Evolutionary conservation across 2,888 invertebrate genomes (phyloP), one percentile per base, ranked within the genome.

Genomic region (Xiphydria camelus): DNA sequence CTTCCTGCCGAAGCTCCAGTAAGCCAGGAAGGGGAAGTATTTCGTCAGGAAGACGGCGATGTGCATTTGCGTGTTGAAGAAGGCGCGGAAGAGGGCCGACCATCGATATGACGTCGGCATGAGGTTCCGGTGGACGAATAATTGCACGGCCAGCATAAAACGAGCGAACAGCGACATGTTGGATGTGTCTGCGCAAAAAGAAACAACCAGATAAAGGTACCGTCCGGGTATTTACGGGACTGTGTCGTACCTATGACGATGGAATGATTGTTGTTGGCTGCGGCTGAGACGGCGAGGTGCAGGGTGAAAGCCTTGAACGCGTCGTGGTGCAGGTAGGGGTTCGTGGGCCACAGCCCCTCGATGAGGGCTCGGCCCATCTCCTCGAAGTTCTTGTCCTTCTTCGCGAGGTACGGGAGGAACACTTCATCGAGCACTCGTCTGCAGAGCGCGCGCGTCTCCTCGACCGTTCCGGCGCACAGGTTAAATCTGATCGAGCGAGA

Each of bases 11-110:
- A 82, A 88, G 25, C 76, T 79, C 61, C 81, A 81, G 70, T 85
- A 84, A 0, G 87, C 87, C 31, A 89, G 59, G 55, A 84, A 84
- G 0, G 91, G 90, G 61, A 83, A 84, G 41, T 84, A 80, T 54
- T 82, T 82, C 70, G 86, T 83, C 0, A 89, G 64, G 52, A 82
- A 80, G 12, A 88, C 66, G 14, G 81, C 77, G 1, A 84, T 61
- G 61, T 78, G 76, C 65, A 85, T 83, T 37, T 83, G 77, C 17
- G 76, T 66, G 64, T 89, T 89, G 38, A 86, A 80, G 57, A 83
- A 82, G 31, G 79, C 70, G 6, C 87, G 79, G 12, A 86, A 82
- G 38, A 83, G 47, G 17, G 52, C 20, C 0, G 73, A 65, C 57
- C 73, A 75, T 59, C 77, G 64, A 31, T 71, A 53, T n/a, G 49